Evolutionary conservation across 2,113 vertebrate species (phyloP).

Genomic region (Cavia porcellus): DNA sequence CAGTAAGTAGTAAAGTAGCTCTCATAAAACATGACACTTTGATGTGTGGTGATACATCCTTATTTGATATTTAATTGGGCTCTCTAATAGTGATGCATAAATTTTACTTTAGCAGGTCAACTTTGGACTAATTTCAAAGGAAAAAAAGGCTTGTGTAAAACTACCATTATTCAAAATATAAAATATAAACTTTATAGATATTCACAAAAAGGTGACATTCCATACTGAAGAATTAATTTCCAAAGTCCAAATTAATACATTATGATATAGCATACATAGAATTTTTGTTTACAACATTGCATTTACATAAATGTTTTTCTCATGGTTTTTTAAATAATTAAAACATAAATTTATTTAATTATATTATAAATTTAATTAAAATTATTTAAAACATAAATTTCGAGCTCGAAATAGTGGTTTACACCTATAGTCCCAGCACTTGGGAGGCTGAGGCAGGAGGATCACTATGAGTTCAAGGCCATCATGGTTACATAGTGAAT

Average conservation of each 20-base stretch:
- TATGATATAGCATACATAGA: not conserved
- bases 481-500: not conserved
- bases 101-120: not conserved
- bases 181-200: not conserved
- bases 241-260: not conserved
- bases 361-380: not conserved
- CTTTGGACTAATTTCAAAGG: not conserved
- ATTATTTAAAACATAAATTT: not conserved
- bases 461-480: not conserved
- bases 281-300: not conserved
- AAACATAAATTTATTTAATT: conserved; percentile 8
- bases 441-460: not conserved
- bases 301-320: conserved; percentile 11
- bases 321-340: not conserved
- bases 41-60: not conserved
- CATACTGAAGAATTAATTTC: conserved; percentile 12
- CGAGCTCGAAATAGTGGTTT: not conserved
- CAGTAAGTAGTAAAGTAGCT: not conserved
- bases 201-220: not conserved
- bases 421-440: not conserved
- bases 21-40: not conserved
- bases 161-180: not conserved
- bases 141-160: not conserved
- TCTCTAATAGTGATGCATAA: not conserved
- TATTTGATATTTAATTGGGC: not conserved